phyloP scores from a whole-genome alignment of 2,888 invertebrate genomes.

The Scrobipalpa atriplicella region DNA sequence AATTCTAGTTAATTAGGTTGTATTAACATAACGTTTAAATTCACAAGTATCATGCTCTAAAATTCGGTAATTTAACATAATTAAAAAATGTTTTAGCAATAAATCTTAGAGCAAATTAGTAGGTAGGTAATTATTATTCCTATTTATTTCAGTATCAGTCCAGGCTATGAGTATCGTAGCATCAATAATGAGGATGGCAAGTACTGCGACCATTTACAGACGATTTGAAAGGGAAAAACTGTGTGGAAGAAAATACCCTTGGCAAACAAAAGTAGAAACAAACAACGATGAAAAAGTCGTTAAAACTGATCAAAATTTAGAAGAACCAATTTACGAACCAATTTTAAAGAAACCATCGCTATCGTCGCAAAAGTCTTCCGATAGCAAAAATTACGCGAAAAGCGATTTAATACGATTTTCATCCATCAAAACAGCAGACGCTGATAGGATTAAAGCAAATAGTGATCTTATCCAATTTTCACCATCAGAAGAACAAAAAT shows the following conservation, averaged over 20 bases:
- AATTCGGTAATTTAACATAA: no score
- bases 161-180: conserved; percentile 86
- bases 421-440: neutral
- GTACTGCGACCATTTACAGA: conserved; percentile 87
- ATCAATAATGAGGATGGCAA: conserved; percentile 86
- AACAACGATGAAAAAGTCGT: conserved; percentile 58
- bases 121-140: no score
- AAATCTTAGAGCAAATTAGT: no score
- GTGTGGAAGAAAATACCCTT: conserved; percentile 88
- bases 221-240: conserved; percentile 90
- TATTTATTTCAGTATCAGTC: conserved; percentile 79
- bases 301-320: conserved; percentile 38
- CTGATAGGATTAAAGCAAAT: conserved; percentile 39
- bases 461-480: conserved; percentile 73
- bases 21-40: no score
- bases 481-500: conserved; percentile 50
- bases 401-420: conserved; percentile 73
- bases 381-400: conserved; percentile 40
- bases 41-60: no score
- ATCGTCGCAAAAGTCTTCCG: conserved; percentile 41
- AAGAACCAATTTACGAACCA: conserved; percentile 57
- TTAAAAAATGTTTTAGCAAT: no score
- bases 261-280: conserved; percentile 71
- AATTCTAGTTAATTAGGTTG: no score
- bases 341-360: conserved; percentile 51